Evolutionary conservation across 2,113 vertebrate genomes (phyloP).

Genomic region (Columbina picui): DNA sequence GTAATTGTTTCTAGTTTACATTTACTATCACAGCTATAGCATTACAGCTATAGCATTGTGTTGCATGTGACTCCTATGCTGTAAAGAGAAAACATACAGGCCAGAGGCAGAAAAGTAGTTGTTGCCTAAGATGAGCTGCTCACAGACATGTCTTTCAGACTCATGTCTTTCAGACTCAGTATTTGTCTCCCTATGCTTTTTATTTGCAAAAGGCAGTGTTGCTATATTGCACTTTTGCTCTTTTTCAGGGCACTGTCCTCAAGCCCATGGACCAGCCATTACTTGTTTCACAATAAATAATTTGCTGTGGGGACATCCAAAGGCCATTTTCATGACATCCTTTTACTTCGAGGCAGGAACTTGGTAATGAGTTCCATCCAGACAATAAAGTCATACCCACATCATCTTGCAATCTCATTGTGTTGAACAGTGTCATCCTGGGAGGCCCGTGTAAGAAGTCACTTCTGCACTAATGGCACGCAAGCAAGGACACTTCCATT

Average conservation of each 20-base stretch:
- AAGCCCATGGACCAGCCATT: neutral
- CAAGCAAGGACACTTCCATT: neutral
- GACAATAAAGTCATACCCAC: neutral
- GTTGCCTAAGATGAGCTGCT: neutral
- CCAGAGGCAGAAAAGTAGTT: neutral
- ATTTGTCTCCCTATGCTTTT: neutral
- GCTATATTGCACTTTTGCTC: rapidly evolving
- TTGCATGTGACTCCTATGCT: rapidly evolving
- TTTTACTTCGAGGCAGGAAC: neutral
- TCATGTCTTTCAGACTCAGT: rapidly evolving
- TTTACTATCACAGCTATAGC: neutral
- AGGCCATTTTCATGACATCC: neutral
- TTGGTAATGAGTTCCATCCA: slow-evolving; percentile 10
- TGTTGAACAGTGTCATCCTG: neutral
- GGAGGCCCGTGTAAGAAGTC: neutral
- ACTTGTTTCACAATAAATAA: neutral
- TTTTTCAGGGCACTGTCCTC: neutral
- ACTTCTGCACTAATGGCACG: neutral
- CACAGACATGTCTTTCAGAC: neutral
- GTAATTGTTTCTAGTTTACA: neutral
- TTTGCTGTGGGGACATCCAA: neutral
- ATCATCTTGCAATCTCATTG: neutral
- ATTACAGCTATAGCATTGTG: rapidly evolving
- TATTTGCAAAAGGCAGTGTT: neutral
- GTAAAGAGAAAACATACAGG: neutral